Conservation (phyloP, 2,113 vertebrate genomes). For the Cololabis saira region DNA sequence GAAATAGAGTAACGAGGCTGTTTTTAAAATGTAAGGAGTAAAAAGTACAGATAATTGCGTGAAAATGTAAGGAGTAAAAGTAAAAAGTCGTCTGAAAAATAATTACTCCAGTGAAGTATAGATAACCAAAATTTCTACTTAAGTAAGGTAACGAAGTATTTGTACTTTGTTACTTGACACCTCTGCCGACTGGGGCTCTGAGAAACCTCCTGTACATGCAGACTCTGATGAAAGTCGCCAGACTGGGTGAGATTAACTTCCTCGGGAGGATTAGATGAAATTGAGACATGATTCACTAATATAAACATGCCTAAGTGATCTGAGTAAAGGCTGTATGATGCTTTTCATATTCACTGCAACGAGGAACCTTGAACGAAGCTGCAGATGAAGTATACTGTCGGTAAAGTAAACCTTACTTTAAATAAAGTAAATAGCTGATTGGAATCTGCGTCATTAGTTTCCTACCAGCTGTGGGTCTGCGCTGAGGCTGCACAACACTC, state of each 20-base stretch:
- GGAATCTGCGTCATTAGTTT: slow-evolving; percentile 4
- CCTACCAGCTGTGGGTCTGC: slow-evolving; percentile 76
- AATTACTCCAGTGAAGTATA: too few relatives aligned
- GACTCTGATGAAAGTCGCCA: slow-evolving; percentile 22
- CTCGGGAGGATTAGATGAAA: slow-evolving; percentile 8
- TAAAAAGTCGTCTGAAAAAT: too few relatives aligned
- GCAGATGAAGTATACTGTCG: neutral
- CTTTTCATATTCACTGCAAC: neutral
- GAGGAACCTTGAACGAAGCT: neutral
- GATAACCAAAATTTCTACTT: too few relatives aligned
- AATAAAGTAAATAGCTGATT: neutral
- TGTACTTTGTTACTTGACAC: too few relatives aligned
- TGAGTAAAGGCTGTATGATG: neutral
- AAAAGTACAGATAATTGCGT: too few relatives aligned
- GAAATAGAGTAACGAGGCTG: too few relatives aligned
- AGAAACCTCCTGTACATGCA: slow-evolving; percentile 43
- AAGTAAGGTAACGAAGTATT: too few relatives aligned
- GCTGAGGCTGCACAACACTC: slow-evolving; percentile 73
- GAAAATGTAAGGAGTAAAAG: too few relatives aligned
- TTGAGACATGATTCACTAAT: slow-evolving; percentile 29
- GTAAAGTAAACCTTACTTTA: neutral
- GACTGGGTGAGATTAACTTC: slow-evolving; percentile 27
- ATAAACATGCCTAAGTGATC: slow-evolving; percentile 35
- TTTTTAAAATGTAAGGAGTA: too few relatives aligned
- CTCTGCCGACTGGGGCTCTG: neutral